A percentile compares a stretch with the other conserved stretches of the same genome.
Conservation (phyloP, 2,888 invertebrate genomes). For the Rhingia rostrata region DNA sequence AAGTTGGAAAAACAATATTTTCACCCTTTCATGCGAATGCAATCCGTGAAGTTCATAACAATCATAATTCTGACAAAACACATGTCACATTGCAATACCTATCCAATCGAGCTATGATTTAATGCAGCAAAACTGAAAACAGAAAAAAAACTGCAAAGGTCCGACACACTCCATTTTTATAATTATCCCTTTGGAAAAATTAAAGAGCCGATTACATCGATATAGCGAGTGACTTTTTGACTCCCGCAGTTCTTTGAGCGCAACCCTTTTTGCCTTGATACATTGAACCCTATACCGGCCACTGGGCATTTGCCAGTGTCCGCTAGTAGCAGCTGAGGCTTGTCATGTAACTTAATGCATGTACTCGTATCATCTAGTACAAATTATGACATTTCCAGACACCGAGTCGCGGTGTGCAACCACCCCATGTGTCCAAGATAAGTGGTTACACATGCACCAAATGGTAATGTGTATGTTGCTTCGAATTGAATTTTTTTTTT, state of each 20-base stretch:
- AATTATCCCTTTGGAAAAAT: constrained; percentile 43
- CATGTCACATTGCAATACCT: constrained; percentile 49
- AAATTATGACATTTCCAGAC: constrained; percentile 58
- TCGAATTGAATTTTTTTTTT: constrained; percentile 31
- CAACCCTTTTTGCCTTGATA: constrained; percentile 36
- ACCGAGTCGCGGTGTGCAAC: constrained; percentile 16
- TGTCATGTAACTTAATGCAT: constrained; percentile 22
- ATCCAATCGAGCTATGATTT: constrained; percentile 20
- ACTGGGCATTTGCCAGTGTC: constrained; percentile 51
- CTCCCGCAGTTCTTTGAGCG: constrained; percentile 17
- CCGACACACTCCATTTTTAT: constrained; percentile 52
- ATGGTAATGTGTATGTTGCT: constrained; percentile 14
- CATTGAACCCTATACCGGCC: not conserved
- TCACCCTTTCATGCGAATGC: constrained; percentile 33
- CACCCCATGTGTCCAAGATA: constrained; percentile 43
- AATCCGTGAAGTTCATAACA: constrained; percentile 62
- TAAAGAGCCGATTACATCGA: constrained; percentile 60
- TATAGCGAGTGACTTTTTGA: constrained; percentile 59
- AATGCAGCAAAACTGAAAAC: not conserved
- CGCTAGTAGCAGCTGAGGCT: constrained; percentile 53
- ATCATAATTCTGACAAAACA: constrained; percentile 68
- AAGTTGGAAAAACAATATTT: not conserved
- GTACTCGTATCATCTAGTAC: not conserved
- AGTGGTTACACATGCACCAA: constrained; percentile 64
- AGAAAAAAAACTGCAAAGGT: constrained; percentile 51